Evolutionary conservation across 2,888 invertebrate species (phyloP).

Genomic region (Acrocera orbiculus): DNA sequence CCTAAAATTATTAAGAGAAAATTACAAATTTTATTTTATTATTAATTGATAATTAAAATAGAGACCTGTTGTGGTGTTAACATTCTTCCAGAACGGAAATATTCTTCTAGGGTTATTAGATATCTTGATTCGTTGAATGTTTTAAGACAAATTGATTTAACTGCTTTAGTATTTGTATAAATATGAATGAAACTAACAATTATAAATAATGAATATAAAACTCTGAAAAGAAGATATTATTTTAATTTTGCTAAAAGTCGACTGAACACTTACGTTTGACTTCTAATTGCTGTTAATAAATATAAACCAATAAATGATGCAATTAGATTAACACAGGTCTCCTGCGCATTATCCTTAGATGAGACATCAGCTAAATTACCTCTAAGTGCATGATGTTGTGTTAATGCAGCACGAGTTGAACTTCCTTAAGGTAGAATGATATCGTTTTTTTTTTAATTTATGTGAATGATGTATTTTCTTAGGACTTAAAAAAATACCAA

Average conservation of each 20-base stretch:
- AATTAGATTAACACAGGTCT: conserved; percentile 82
- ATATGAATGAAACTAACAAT: conserved; percentile 64
- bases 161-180: conserved; percentile 73
- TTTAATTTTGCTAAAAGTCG: too few relatives aligned
- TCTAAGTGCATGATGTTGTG: conserved; percentile 78
- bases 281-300: conserved; percentile 48
- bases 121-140: conserved; percentile 68
- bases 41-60: not conserved
- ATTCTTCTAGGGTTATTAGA: conserved; percentile 48
- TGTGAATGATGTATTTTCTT: too few relatives aligned
- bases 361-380: conserved; percentile 84
- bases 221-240: conserved; percentile 33
- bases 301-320: conserved; percentile 65
- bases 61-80: conserved; percentile 40
- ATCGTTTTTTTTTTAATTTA: not conserved
- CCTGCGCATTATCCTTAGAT: conserved; percentile 93
- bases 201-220: conserved; percentile 54
- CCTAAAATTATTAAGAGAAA: conserved; percentile 13
- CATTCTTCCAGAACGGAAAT: conserved; percentile 42
- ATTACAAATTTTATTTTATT: not conserved
- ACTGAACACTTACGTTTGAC: conserved; percentile 29
- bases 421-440: conserved; percentile 58
- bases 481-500: too few relatives aligned
- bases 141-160: conserved; percentile 58
- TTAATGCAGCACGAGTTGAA: conserved; percentile 80